Evolutionary conservation across 2,797 vertebrate genomes (phyloP).

Genomic region (Sardinella longiceps): DNA sequence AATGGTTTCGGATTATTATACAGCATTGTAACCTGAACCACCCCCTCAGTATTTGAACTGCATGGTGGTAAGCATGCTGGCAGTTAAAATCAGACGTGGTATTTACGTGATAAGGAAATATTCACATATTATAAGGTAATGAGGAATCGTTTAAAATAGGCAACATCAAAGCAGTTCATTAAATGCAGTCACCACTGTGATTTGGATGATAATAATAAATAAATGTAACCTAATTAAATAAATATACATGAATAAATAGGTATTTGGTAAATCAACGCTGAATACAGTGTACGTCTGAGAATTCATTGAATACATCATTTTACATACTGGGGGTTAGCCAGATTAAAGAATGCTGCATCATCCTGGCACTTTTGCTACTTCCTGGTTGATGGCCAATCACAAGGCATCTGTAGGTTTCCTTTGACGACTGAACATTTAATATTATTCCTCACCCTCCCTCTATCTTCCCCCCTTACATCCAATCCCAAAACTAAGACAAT

Average conservation of each 20-base stretch:
- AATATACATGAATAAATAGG: slow-evolving; percentile 19
- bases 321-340: slow-evolving; percentile 43
- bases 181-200: neutral
- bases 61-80: neutral
- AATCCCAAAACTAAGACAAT: slow-evolving; percentile 14
- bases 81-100: slow-evolving; percentile 12
- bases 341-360: slow-evolving; percentile 42
- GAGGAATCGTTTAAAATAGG: neutral
- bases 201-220: neutral
- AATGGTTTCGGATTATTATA: neutral
- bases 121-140: neutral
- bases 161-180: neutral
- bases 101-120: neutral
- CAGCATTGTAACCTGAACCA: neutral
- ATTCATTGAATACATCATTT: slow-evolving; percentile 36
- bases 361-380: slow-evolving; percentile 53
- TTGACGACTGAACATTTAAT: slow-evolving; percentile 14
- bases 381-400: slow-evolving; percentile 55
- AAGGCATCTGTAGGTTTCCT: slow-evolving; percentile 55
- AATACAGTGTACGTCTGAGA: slow-evolving; percentile 30
- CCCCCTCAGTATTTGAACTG: slow-evolving; percentile 6
- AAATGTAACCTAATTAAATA: neutral
- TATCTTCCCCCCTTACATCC: slow-evolving; percentile 10
- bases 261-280: slow-evolving; percentile 19
- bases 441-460: neutral